Conservation (phyloP, 1,140 invertebrate genomes). For the Macrosteles quadrilineatus region DNA sequence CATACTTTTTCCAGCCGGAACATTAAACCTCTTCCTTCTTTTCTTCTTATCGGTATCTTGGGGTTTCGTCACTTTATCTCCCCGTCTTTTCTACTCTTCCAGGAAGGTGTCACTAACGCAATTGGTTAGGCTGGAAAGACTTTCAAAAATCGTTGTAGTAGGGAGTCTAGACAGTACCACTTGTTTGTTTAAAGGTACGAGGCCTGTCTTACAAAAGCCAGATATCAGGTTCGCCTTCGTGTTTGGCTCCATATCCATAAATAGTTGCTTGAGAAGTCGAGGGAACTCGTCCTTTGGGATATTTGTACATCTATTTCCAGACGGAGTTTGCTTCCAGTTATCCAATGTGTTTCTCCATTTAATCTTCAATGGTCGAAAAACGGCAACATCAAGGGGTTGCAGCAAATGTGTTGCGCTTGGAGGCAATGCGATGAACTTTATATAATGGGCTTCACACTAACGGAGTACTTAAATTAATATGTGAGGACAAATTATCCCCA, state of each 20-base stretch:
- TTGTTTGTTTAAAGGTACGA: background rate
- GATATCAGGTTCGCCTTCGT: background rate
- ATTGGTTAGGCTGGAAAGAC: too few relatives aligned
- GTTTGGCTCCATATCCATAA: background rate
- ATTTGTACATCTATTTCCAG: background rate
- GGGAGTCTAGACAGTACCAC: background rate
- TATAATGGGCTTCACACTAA: constrained; percentile 45
- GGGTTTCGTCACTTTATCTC: too few relatives aligned
- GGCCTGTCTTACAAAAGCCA: background rate
- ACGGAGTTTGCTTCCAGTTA: constrained; percentile 37
- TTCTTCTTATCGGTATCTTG: too few relatives aligned
- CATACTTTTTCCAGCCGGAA: too few relatives aligned
- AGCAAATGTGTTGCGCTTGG: constrained; percentile 49
- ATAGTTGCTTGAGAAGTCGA: background rate
- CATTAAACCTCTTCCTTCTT: too few relatives aligned
- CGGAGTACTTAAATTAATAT: constrained; percentile 46
- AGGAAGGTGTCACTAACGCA: too few relatives aligned
- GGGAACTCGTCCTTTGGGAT: background rate
- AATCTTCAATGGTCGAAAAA: constrained; percentile 46
- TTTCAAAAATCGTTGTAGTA: too few relatives aligned
- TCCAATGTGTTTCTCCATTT: constrained; percentile 46
- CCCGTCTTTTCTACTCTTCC: too few relatives aligned
- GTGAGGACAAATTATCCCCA: constrained; percentile 49
- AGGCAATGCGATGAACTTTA: constrained; percentile 48
- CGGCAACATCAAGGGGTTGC: constrained; percentile 50